These are phyloP conservation scores for Ametastegia equiseti DNA, from an alignment of 2,888 invertebrate species.

Conservation along the genomic window DNA sequence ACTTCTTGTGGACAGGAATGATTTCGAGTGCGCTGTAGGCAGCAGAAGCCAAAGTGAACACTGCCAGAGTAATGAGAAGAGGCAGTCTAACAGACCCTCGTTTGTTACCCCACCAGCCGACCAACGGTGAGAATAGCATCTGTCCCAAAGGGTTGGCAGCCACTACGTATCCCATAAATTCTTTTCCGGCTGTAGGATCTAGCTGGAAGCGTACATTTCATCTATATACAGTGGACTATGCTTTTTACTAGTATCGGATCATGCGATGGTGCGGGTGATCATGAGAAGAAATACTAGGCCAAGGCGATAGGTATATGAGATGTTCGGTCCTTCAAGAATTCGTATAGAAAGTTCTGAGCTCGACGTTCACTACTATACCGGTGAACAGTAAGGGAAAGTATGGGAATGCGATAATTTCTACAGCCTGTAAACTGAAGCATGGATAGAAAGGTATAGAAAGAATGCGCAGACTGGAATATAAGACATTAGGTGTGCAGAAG, in stretches of 20 bases:
- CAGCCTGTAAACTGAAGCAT: background rate
- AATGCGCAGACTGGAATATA: background rate
- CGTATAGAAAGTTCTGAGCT: slow-evolving; percentile 1
- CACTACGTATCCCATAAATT: slow-evolving; percentile 89
- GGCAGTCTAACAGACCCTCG: slow-evolving; percentile 85
- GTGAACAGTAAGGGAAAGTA: background rate
- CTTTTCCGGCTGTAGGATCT: slow-evolving; percentile 88
- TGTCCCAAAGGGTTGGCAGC: slow-evolving; percentile 93
- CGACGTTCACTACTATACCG: background rate
- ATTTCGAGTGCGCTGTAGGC: slow-evolving; percentile 88
- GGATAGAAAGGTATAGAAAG: background rate
- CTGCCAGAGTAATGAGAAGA: slow-evolving; percentile 82
- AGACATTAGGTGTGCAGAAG: background rate
- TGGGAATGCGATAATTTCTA: background rate
- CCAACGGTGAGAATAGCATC: slow-evolving; percentile 90
- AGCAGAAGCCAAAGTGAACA: slow-evolving; percentile 86
- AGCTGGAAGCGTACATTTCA: slow-evolving; percentile 78
- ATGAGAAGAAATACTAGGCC: background rate
- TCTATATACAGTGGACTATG: background rate
- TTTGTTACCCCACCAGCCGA: slow-evolving; percentile 91
- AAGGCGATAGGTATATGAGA: background rate
- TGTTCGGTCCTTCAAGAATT: background rate
- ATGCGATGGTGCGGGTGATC: background rate
- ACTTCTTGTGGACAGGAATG: slow-evolving; percentile 81
- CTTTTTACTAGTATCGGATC: background rate